Evolutionary conservation across 2,113 vertebrate genomes (phyloP).

Genomic region (Scalopus aquaticus): DNA sequence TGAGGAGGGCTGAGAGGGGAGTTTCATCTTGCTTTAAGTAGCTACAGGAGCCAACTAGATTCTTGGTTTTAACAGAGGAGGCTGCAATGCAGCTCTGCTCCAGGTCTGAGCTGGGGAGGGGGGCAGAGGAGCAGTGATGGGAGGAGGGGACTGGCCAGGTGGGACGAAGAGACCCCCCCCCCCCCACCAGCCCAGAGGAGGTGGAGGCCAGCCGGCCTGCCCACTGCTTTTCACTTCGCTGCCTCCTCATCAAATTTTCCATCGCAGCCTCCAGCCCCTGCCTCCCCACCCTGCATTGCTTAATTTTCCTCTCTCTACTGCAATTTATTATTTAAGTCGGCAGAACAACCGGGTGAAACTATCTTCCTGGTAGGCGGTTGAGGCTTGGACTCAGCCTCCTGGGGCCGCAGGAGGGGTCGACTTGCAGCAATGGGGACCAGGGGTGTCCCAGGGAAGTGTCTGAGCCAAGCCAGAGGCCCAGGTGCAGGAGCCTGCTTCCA

Average conservation of each 20-base stretch:
- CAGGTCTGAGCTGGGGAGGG: background rate
- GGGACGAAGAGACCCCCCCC: background rate
- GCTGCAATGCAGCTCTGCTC: background rate
- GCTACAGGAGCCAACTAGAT: background rate
- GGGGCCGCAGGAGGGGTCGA: background rate
- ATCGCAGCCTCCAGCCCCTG: background rate
- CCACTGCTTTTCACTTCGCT: background rate
- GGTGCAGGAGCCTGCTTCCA: fast-evolving
- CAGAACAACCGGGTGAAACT: background rate
- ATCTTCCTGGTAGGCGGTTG: background rate
- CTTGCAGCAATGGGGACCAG: no score
- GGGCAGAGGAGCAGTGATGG: no score
- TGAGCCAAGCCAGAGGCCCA: background rate
- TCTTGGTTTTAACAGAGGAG: background rate
- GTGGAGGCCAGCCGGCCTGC: background rate
- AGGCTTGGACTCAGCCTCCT: background rate
- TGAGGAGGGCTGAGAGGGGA: background rate
- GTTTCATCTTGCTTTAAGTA: background rate
- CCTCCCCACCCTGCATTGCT: background rate
- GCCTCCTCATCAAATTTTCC: background rate
- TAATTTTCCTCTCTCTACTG: background rate
- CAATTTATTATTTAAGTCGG: constrained; percentile 36
- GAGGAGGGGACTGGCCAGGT: no score
- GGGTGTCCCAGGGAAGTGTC: background rate
- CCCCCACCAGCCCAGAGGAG: background rate